Evolutionary conservation across 2,797 vertebrate species (phyloP).

Genomic region (Diplodus puntazzo): DNA sequence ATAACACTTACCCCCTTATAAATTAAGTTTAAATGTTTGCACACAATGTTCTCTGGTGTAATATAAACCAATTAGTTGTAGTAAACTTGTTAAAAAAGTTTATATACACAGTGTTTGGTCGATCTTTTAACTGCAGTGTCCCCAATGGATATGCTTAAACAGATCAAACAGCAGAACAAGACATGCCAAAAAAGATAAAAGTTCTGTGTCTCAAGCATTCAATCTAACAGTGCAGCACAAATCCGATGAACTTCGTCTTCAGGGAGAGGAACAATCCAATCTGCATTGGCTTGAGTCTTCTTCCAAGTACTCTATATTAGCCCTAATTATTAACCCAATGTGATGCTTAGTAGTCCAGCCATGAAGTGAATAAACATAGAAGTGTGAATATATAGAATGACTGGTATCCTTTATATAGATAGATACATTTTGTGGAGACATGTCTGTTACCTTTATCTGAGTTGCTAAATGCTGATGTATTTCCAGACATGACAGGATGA

Average conservation of each 20-base stretch:
- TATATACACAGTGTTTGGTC: slow-evolving; percentile 1
- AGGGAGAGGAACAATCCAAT: slow-evolving; percentile 45
- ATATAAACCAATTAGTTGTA: background rate
- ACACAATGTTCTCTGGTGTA: background rate
- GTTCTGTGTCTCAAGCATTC: slow-evolving; percentile 36
- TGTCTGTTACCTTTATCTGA: background rate
- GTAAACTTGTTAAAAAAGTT: slow-evolving; percentile 25
- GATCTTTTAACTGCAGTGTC: slow-evolving; percentile 27
- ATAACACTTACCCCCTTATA: too few relatives aligned
- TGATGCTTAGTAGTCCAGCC: slow-evolving; percentile 1
- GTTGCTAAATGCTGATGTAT: background rate
- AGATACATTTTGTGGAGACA: background rate
- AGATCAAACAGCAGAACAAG: slow-evolving; percentile 22
- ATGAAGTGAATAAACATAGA: background rate
- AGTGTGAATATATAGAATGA: background rate
- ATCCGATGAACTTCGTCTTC: slow-evolving; percentile 41
- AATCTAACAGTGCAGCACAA: slow-evolving; percentile 35
- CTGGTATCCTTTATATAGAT: background rate
- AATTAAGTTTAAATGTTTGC: background rate
- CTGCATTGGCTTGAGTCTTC: slow-evolving; percentile 12
- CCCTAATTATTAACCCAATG: slow-evolving; percentile 16
- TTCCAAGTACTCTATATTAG: slow-evolving; percentile 1
- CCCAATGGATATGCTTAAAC: slow-evolving; percentile 19
- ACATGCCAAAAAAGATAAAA: slow-evolving; percentile 10
- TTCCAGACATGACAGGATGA: background rate